Evolutionary conservation across 2,797 vertebrate species (phyloP).

Genomic region (Falco rusticolus): DNA sequence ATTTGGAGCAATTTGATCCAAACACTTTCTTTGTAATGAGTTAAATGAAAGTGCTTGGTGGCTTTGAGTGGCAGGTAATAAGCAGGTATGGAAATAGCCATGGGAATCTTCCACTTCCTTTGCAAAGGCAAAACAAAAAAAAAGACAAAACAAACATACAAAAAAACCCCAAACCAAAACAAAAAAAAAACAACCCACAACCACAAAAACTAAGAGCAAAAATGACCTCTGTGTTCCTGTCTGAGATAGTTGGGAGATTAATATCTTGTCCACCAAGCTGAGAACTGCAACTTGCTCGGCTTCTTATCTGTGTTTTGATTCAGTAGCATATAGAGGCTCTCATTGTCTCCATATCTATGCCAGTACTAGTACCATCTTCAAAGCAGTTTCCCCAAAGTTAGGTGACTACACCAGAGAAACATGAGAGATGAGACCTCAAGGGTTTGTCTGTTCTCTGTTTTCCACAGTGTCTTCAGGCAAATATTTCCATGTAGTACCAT

Average conservation of each 20-base stretch:
- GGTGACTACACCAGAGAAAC: not conserved
- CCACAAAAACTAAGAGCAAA: not conserved
- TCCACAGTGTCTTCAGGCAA: not conserved
- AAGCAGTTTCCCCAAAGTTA: not conserved
- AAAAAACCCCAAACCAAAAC: accelerated
- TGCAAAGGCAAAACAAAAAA: not conserved
- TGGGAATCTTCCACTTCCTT: not conserved
- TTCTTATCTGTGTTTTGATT: not conserved
- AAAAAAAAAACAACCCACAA: not conserved
- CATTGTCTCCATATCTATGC: accelerated
- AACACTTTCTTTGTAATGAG: not conserved
- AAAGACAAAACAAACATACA: not conserved
- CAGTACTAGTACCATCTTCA: not conserved
- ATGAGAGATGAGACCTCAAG: not conserved
- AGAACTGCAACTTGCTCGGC: not conserved
- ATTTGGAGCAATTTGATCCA: not conserved
- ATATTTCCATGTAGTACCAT: not conserved
- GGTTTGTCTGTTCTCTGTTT: not conserved
- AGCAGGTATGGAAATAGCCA: not conserved
- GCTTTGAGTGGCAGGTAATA: not conserved
- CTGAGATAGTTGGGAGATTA: not conserved
- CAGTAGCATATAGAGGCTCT: accelerated
- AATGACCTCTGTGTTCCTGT: not conserved
- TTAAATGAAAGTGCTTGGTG: not conserved
- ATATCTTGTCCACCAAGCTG: not conserved